Evolutionary conservation across 2,888 invertebrate genomes (phyloP).

Genomic region (Diploptera punctata): DNA sequence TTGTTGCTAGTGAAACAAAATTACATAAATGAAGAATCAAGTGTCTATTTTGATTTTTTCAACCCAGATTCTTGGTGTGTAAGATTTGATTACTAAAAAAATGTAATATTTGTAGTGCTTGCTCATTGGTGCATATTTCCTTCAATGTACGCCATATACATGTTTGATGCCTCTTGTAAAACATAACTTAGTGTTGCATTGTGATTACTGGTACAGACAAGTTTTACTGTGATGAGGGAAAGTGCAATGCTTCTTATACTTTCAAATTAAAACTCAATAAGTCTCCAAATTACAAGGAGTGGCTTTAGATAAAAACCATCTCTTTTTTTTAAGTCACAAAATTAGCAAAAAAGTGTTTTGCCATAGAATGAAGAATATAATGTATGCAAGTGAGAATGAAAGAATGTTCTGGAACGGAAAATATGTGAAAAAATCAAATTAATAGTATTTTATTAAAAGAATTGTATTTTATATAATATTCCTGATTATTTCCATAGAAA

Average conservation of each 20-base stretch:
- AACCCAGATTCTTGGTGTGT: conserved; percentile 9
- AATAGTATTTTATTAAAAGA: conserved; percentile 39
- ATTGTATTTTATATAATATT: conserved; percentile 28
- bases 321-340: too few species aligned
- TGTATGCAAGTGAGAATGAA: too few species aligned
- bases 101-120: not conserved
- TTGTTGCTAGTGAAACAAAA: conserved; percentile 30
- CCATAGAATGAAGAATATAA: too few species aligned
- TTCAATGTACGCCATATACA: not conserved
- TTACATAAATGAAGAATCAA: not conserved
- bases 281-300: not conserved
- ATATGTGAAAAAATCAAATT: conserved; percentile 27
- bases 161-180: not conserved
- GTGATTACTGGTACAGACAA: not conserved
- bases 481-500: conserved; percentile 12
- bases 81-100: not conserved
- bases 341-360: too few species aligned
- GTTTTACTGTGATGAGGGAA: conserved; percentile 36
- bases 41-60: not conserved
- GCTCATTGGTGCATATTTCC: conserved; percentile 13
- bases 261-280: too few species aligned
- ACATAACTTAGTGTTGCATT: conserved; percentile 9
- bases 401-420: conserved; percentile 8
- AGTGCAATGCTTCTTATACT: conserved; percentile 37
- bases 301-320: too few species aligned